These are phyloP conservation scores for Platysternon megacephalum DNA, from an alignment of 2,113 vertebrate species.

Conservation along the genomic window DNA sequence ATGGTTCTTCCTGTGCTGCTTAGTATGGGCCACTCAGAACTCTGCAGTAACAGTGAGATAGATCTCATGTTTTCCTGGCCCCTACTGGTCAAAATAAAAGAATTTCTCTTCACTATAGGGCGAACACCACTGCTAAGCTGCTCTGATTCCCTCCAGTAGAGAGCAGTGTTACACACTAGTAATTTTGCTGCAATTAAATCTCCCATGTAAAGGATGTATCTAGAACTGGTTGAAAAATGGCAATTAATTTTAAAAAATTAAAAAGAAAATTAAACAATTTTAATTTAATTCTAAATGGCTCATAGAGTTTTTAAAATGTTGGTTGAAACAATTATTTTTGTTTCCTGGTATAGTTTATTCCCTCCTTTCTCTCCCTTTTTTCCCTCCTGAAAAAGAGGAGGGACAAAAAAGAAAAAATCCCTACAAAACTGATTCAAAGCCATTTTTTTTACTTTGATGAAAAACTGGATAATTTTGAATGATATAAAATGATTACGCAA, in stretches of 20 bases:
- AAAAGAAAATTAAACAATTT: background rate
- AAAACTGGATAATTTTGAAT: background rate
- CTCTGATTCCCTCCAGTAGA: conserved; percentile 9
- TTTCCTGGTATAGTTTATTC: background rate
- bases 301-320: background rate
- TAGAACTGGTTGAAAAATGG: background rate
- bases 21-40: background rate
- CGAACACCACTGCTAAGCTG: background rate
- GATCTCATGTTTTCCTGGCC: background rate
- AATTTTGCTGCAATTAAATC: background rate
- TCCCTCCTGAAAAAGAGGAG: background rate
- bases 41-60: background rate
- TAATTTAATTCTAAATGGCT: background rate
- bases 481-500: background rate
- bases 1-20: background rate
- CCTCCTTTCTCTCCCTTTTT: background rate
- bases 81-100: background rate
- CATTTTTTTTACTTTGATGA: background rate
- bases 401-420: background rate
- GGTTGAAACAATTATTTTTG: background rate
- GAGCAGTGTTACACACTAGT: background rate
- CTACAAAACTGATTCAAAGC: background rate
- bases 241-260: background rate
- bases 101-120: background rate
- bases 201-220: background rate